Base-by-base conservation (phyloP, 2,113 vertebrate species). In the Phoenicopterus ruber region DNA sequence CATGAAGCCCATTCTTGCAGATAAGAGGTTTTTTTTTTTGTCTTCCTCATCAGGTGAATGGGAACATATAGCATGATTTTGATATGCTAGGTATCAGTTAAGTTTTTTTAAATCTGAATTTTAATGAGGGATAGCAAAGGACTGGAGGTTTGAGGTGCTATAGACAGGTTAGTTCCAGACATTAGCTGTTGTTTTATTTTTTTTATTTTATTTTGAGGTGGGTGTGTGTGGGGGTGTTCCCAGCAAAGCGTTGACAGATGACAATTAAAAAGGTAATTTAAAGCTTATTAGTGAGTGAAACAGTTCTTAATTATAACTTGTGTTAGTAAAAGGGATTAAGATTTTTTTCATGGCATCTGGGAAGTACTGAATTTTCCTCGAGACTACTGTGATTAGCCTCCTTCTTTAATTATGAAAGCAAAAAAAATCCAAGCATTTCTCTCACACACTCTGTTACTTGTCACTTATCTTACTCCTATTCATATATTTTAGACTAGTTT, bases 171-270 rank as follows among this genome's bases (percentile, higher is more conserved):
- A 65, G 47, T 69, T 69, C 28, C 17, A 76, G 59, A 29, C 36
- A 19, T 25, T 58, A 65, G 24, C 9, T 1, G 6, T 26, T 67
- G 12, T 31, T 72, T 72, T 14, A 4, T 7, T 32, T 24, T 46
- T 54, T 79, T 15, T 72, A 36, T 38, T 71, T n/a, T n/a, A n/a
- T n/a, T n/a, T 73, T 22, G 31, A 8, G 9, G 13, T 7, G 15
- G 3, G 3, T 3, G 3, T 29, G 22, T 26, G 29, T 0, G 26
- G 17, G 3, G 4, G 10, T 47, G 24, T 71, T 93, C 25, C 55
- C 20, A 90, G 57, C 21, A 59, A 52, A 84, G 26, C 38, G 9
- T 69, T 89, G 77, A 70, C 12, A 69, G 42, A 12, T 59, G 8
- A 26, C 24, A 89, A 13, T 74, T 77, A 3, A 38, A 67, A 77